Evolutionary conservation across 2,797 vertebrate species (phyloP).

Genomic region (Lagodon rhomboides): DNA sequence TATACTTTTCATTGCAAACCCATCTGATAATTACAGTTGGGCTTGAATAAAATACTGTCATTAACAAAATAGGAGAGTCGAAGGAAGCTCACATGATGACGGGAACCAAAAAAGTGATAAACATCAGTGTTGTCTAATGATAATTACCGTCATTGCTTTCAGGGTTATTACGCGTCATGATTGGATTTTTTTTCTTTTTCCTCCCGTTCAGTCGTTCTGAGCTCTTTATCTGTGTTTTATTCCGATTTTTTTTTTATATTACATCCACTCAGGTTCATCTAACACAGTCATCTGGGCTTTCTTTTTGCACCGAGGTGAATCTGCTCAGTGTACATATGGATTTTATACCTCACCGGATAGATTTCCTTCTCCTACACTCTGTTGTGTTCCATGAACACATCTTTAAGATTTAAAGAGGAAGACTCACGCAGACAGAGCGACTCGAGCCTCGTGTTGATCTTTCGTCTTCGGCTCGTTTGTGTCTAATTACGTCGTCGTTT

Average conservation of each 20-base stretch:
- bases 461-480: slow-evolving; percentile 55
- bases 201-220: slow-evolving; percentile 1
- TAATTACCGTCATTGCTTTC: slow-evolving; percentile 50
- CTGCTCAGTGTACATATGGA: slow-evolving; percentile 5
- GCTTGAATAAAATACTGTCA: slow-evolving; percentile 14
- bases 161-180: slow-evolving; percentile 55
- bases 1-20: slow-evolving; percentile 31
- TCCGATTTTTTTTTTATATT: slow-evolving; percentile 39
- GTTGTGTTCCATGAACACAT: slow-evolving; percentile 25
- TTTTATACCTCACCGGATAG: slow-evolving; percentile 22
- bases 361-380: slow-evolving; percentile 19
- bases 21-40: slow-evolving; percentile 41
- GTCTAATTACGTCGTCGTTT: slow-evolving; percentile 55
- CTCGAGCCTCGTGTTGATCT: slow-evolving; percentile 5
- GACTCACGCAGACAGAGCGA: neutral
- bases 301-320: slow-evolving; percentile 23
- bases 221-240: slow-evolving; percentile 50
- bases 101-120: slow-evolving; percentile 33
- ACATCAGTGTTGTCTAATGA: slow-evolving; percentile 54
- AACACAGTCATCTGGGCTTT: slow-evolving; percentile 16
- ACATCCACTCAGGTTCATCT: slow-evolving; percentile 39
- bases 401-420: slow-evolving; percentile 22
- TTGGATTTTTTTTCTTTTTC: slow-evolving; percentile 19
- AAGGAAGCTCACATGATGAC: slow-evolving; percentile 18
- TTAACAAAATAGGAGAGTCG: slow-evolving; percentile 30